Evolutionary conservation across 2,888 invertebrate species (phyloP).

Genomic region (Camptogramma bilineatum): DNA sequence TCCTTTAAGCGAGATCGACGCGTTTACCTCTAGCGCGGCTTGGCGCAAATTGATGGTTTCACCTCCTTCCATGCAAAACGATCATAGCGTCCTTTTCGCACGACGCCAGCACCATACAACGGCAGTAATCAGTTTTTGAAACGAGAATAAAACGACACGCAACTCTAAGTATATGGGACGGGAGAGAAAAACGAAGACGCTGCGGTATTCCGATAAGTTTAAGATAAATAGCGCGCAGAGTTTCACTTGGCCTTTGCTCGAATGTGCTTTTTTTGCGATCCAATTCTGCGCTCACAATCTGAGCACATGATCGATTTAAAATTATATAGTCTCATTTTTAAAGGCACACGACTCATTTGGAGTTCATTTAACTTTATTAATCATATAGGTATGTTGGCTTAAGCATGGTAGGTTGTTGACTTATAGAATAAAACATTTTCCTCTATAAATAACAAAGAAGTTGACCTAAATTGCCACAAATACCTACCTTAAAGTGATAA

Average conservation of each 20-base stretch:
- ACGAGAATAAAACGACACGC: slow-evolving; percentile 73
- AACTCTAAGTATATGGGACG: slow-evolving; percentile 73
- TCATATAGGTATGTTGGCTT: not conserved
- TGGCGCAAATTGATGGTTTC: slow-evolving; percentile 80
- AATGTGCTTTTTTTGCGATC: slow-evolving; percentile 61
- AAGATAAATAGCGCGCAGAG: slow-evolving; percentile 81
- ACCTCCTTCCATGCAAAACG: slow-evolving; percentile 79
- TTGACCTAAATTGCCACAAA: not conserved
- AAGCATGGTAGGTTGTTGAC: not conserved
- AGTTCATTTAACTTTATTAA: not conserved
- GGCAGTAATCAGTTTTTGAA: slow-evolving; percentile 79
- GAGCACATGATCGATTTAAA: slow-evolving; percentile 63
- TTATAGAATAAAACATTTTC: not conserved
- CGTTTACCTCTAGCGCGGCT: slow-evolving; percentile 68
- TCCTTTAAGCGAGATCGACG: slow-evolving; percentile 67
- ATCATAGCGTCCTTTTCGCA: slow-evolving; percentile 77
- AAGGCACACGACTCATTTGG: not conserved
- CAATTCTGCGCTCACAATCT: slow-evolving; percentile 64
- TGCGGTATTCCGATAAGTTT: slow-evolving; percentile 78
- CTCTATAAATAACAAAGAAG: not conserved
- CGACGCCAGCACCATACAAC: slow-evolving; percentile 69
- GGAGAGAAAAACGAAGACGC: slow-evolving; percentile 73
- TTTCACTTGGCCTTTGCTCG: slow-evolving; percentile 71
- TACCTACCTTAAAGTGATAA: not conserved
- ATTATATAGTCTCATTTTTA: slow-evolving; percentile 49